Evolutionary conservation across 1,140 invertebrate genomes (phyloP), one percentile per base, ranked within the genome.

Genomic region (Bombus ignitus): DNA sequence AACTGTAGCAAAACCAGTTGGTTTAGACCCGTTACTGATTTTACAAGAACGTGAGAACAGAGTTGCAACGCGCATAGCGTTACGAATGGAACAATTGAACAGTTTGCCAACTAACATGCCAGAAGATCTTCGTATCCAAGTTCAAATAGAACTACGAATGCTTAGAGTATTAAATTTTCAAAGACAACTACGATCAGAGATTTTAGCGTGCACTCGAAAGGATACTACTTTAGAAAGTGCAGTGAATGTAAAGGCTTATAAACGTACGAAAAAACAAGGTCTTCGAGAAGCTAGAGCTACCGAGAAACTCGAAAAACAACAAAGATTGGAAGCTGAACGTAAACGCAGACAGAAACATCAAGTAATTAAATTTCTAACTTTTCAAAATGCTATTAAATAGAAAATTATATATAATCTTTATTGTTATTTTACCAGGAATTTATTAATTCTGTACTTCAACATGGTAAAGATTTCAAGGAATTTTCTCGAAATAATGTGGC

Each of bases 251-350:
- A 99, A 99, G 93, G 98, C 98, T 0, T 99, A 99, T 94, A 99
- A 99, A 94, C 96, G 98, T 72, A 98, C 98, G 1, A 99, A 99
- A 95, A 96, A 98, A 2, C 99, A 99, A 95, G 98, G 99, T 6
- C 93, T 99, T 65, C 96, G 99, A 10, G 99, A 99, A 95, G 99
- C 99, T 12, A 96, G 99, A 79, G 98, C 99, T 70, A 99, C 99
- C 0, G 99, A 99, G 94, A 99, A 99, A 95, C 96, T 99, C 37
- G 99, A 99, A 94, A 99, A 99, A 93, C 99, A 99, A 95, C 99
- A 99, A 95, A 99, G 99, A 95, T 95, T 99, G 70, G 99, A 99
- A 95, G 98, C 99, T 32, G 99, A 99, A 95, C 97, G 98, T 37
- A 99, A 99, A 94, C 96, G 98, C 37, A 96, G 98, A 59, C 99